Evolutionary conservation across 2,113 vertebrate species (phyloP).

Genomic region (Tragelaphus strepsiceros): DNA sequence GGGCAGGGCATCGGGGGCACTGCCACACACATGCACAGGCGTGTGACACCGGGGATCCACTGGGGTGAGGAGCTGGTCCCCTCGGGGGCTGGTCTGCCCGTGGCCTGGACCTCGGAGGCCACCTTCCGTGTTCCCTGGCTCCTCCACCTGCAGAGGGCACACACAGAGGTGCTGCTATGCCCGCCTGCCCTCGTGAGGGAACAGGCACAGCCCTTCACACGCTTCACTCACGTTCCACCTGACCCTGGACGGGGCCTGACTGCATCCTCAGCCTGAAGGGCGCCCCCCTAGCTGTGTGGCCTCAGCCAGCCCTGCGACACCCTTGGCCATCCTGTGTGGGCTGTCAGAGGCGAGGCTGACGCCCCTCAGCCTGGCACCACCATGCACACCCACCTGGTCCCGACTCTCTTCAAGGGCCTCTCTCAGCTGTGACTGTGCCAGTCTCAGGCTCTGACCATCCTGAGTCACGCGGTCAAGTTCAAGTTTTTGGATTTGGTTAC

Average conservation of each 20-base stretch:
- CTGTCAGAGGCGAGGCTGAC: not conserved
- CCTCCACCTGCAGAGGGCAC: not conserved
- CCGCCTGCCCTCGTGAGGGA: not conserved
- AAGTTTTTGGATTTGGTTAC: slow-evolving; percentile 73
- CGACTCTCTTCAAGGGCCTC: slow-evolving; percentile 63
- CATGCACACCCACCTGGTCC: slow-evolving; percentile 63
- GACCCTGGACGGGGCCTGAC: not conserved
- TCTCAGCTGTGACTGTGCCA: slow-evolving; percentile 65
- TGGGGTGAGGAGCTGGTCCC: not conserved
- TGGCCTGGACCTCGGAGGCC: too few species aligned
- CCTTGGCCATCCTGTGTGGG: not conserved
- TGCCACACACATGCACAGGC: not conserved
- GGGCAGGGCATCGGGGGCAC: not conserved
- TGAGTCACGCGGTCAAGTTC: slow-evolving; percentile 75
- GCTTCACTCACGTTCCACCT: not conserved
- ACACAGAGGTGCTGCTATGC: not conserved
- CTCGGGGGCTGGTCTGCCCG: too few species aligned
- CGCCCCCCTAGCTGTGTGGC: not conserved
- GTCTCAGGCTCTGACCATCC: slow-evolving; percentile 75
- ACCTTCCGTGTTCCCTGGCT: too few species aligned
- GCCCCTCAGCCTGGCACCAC: not conserved
- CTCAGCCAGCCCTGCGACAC: not conserved
- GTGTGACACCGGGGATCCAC: not conserved
- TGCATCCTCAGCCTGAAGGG: not conserved
- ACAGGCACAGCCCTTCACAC: not conserved